Conservation (phyloP, 2,113 vertebrate genomes). For the Pseudorectes ferrugineus region DNA sequence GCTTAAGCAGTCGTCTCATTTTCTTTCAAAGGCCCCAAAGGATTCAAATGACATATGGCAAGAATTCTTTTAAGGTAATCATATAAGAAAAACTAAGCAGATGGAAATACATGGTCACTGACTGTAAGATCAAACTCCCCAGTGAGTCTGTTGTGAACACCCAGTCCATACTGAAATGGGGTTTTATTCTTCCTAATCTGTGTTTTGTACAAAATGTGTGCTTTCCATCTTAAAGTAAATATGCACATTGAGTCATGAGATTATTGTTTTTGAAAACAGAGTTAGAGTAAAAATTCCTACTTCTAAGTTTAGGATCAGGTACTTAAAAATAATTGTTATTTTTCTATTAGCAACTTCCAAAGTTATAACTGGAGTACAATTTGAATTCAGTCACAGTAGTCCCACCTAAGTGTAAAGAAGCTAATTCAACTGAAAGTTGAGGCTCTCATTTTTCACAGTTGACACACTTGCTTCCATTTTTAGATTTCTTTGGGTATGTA, state of each 20-base stretch:
- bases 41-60: conserved; percentile 16
- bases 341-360: neutral
- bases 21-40: neutral
- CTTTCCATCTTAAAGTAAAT: neutral
- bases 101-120: neutral
- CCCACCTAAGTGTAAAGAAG: neutral
- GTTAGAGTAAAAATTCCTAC: neutral
- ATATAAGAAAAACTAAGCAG: conserved; percentile 8
- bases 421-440: neutral
- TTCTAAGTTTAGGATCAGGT: neutral
- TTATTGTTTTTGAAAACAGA: neutral
- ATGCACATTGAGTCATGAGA: neutral
- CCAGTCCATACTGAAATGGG: neutral
- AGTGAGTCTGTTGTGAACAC: neutral
- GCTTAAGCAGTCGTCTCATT: conserved; percentile 25
- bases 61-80: conserved; percentile 27
- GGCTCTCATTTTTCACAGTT: neutral
- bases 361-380: neutral
- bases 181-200: neutral
- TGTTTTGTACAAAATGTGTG: neutral
- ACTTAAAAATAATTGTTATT: neutral
- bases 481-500: neutral
- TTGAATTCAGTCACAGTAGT: neutral
- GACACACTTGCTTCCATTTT: neutral
- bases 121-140: conserved; percentile 1